Conservation (phyloP, 1,140 invertebrate genomes). For the Aphelenchoides besseyi region DNA sequence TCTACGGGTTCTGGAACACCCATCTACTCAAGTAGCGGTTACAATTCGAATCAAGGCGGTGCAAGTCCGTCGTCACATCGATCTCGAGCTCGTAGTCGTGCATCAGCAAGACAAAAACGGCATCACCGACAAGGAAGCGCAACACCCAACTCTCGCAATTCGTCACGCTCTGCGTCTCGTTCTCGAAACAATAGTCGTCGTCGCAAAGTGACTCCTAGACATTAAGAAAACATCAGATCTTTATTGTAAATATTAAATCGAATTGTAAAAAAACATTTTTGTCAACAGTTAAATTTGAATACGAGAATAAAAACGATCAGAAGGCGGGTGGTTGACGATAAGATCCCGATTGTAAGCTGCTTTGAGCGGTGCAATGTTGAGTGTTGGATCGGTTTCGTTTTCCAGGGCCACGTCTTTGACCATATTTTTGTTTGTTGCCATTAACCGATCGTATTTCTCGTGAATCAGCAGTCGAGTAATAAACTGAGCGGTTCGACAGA, state of each 20-base stretch:
- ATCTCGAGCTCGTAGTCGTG: conserved; percentile 7
- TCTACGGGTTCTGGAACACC: neutral
- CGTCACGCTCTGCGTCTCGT: neutral
- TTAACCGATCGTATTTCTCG: conserved; percentile 61
- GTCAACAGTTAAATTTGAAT: neutral
- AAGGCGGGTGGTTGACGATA: conserved; percentile 12
- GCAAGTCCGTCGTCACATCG: neutral
- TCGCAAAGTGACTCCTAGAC: neutral
- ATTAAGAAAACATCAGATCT: neutral
- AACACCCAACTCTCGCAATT: conserved; percentile 16
- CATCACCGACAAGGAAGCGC: neutral
- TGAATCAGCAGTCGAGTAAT: conserved; percentile 81
- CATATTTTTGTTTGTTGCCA: neutral
- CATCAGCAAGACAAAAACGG: neutral
- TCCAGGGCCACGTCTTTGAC: conserved; percentile 6
- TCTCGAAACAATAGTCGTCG: no score
- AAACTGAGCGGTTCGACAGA: conserved; percentile 85
- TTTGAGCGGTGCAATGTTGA: conserved; percentile 19
- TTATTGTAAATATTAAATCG: neutral
- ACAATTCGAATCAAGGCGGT: conserved; percentile 3
- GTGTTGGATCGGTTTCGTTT: conserved; percentile 6
- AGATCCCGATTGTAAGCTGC: conserved; percentile 2
- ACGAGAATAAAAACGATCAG: neutral
- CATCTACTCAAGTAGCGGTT: neutral
- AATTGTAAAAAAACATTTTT: neutral